Percentiles rank a stretch among this genome's conserved stretches.
phyloP scores from a whole-genome alignment of 2,888 invertebrate species.

The Lottia gigantea region DNA sequence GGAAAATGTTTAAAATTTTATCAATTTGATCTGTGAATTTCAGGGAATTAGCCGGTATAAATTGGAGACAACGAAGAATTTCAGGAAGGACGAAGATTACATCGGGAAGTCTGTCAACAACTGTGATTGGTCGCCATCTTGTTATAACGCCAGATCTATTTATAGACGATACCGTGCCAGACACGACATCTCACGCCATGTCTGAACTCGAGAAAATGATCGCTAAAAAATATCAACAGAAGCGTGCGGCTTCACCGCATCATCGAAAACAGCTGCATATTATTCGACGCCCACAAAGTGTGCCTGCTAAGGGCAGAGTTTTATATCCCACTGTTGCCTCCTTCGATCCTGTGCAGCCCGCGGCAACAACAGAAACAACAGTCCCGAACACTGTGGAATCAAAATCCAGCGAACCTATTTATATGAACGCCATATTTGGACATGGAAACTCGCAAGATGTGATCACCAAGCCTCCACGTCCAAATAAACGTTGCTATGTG shows the following conservation, averaged over 20 bases:
- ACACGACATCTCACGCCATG: not conserved
- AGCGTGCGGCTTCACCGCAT: not conserved
- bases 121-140: not conserved
- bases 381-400: not conserved
- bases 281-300: not conserved
- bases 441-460: not conserved
- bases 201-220: slow-evolving; percentile 6
- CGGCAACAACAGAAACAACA: not conserved
- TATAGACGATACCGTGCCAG: not conserved
- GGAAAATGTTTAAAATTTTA: too few relatives aligned
- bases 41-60: not conserved
- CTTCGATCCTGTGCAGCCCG: not conserved
- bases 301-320: not conserved
- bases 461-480: not conserved
- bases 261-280: not conserved
- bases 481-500: not conserved
- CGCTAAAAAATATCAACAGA: slow-evolving; percentile 1
- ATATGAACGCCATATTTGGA: not conserved
- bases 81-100: too few relatives aligned
- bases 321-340: not conserved
- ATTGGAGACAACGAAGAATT: not conserved
- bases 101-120: not conserved
- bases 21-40: not conserved
- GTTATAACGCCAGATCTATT: not conserved
- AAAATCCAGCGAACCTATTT: not conserved